Evolutionary conservation across 2,888 invertebrate genomes (phyloP), one percentile per base, ranked within the genome.

Genomic region (Endomychus coccineus): DNA sequence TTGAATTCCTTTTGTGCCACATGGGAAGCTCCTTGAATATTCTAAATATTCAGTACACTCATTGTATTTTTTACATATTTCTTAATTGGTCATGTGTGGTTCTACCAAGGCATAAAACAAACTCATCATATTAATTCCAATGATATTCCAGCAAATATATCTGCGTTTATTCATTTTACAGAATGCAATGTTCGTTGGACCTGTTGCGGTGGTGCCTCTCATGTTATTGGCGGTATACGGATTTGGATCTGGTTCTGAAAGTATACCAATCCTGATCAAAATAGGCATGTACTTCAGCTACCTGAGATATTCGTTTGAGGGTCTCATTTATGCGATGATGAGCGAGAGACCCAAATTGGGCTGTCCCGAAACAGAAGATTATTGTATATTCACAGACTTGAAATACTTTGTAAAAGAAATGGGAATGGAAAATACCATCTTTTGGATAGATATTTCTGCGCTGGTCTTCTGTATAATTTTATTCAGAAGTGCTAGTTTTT

Each of bases 171-270:
- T 39, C 37, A 34, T 27, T 46, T 69, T 69, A 6, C 66, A 88
- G 88, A 88, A 88, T 56, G 80, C 83, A 16, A 86, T 91, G 65
- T 95, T 94, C 62, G 70, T 91, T 50, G 95, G 92, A 0, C 92
- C 95, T 10, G 84, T 87, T 1, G 58, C 84, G 39, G 75, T 83
- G 34, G 92, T 92, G 3, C 94, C 94, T 0, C 69, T 95, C 7
- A 86, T 95, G 75, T 65, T 95, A 36, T 71, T 94, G 30, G 84
- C 92, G 3, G 85, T 83, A 0, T 85, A 86, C 56, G 87, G 94
- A 16, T 82, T 94, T 54, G 94, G 94, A 3, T 80, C 79, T 40
- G 86, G 84, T 1, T 70, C 73, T 49, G 68, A 70, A 32, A 62
- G 56, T 32, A 69, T 73, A 1, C 79, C 83, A 0, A 74, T 85